These are phyloP conservation scores for Sebastes diploproa DNA, from an alignment of 2,797 vertebrate genomes.

Conservation along the genomic window DNA sequence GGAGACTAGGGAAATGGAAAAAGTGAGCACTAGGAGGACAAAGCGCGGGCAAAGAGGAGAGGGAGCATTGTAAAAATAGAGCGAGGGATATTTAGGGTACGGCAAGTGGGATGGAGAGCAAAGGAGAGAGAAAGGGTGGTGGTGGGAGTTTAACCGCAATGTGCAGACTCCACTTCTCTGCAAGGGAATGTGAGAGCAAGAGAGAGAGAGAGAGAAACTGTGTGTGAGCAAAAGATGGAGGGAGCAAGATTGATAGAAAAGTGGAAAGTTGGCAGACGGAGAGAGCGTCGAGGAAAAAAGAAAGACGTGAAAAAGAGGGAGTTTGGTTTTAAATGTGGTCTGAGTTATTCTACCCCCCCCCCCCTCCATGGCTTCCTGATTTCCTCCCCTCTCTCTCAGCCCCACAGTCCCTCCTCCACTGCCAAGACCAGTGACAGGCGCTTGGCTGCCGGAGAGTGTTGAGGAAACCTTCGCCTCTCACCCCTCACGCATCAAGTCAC, in stretches of 20 bases:
- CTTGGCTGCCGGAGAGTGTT: neutral
- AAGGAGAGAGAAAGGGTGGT: constrained; percentile 20
- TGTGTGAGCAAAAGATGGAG: neutral
- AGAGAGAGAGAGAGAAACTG: neutral
- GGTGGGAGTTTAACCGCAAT: constrained; percentile 25
- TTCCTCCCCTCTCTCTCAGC: neutral
- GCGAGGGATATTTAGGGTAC: constrained; percentile 52
- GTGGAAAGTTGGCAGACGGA: constrained; percentile 13
- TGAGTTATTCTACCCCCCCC: neutral
- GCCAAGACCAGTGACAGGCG: constrained; percentile 22
- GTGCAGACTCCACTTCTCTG: constrained; percentile 22
- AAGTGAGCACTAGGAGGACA: constrained; percentile 46
- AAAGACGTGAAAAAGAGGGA: constrained; percentile 13
- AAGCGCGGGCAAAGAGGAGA: constrained; percentile 58
- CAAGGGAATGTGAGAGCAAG: constrained; percentile 5
- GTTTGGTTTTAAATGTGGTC: constrained; percentile 7
- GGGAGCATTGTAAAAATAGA: constrained; percentile 52
- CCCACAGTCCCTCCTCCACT: neutral
- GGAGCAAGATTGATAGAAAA: neutral
- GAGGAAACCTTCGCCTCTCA: constrained; percentile 18
- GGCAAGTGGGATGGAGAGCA: constrained; percentile 47
- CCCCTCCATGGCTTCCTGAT: constrained; percentile 1
- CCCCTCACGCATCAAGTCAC: constrained; percentile 9
- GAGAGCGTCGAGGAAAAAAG: constrained; percentile 1
- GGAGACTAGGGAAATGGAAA: constrained; percentile 33